Evolutionary conservation across 2,113 vertebrate species (phyloP).

Genomic region (Lepus europaeus): DNA sequence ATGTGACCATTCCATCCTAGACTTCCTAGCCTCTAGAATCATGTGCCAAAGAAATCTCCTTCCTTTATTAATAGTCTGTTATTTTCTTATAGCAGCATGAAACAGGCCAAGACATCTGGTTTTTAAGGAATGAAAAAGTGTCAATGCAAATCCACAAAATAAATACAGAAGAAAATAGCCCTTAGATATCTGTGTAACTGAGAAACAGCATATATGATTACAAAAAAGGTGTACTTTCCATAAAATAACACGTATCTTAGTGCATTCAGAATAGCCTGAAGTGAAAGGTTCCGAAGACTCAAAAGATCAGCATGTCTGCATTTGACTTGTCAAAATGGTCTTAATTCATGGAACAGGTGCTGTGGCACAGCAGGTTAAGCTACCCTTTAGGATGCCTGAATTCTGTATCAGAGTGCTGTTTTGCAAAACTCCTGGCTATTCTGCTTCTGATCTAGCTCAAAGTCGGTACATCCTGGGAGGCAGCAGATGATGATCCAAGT

Average conservation of each 20-base stretch:
- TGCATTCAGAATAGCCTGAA: not conserved
- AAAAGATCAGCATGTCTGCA: not conserved
- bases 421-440: too few relatives aligned
- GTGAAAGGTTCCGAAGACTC: constrained; percentile 12
- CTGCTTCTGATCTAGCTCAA: too few relatives aligned
- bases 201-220: not conserved
- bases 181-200: not conserved
- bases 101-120: not conserved
- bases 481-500: too few relatives aligned
- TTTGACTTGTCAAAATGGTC: not conserved
- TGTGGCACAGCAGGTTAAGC: too few relatives aligned
- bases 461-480: too few relatives aligned
- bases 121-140: constrained; percentile 3
- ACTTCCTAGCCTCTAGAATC: not conserved
- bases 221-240: not conserved
- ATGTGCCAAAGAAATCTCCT: not conserved
- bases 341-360: not conserved
- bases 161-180: not conserved
- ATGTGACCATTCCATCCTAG: not conserved
- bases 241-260: constrained; percentile 20
- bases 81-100: not conserved
- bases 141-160: not conserved
- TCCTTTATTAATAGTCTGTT: not conserved
- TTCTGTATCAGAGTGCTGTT: too few relatives aligned
- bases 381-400: too few relatives aligned